Base-by-base conservation (phyloP, 2,888 invertebrate species). In the Ischnus inquisitorius region DNA sequence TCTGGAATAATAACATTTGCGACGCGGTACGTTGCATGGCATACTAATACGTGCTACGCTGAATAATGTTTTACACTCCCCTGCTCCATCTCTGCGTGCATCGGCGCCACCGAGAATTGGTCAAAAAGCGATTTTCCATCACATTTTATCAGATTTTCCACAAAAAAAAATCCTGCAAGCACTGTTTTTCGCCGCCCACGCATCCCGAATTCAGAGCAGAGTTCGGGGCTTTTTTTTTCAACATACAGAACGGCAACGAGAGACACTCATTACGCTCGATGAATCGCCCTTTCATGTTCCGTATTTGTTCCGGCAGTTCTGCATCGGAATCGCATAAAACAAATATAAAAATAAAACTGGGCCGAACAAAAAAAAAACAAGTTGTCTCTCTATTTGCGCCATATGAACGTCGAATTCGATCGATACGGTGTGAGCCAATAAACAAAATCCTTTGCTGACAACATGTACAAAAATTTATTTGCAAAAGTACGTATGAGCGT, bases 151-250 rank as follows among this genome's bases (percentile, higher is more conserved):
- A 28, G 19, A 54, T 54, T 54, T 41, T 71, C 39, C 54, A 71
- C 28, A 25, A 4, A 10, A 2, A 4, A 14, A 28, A 22, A 6
- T 60, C 25, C 25, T 0, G 22, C 12, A 22, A 14, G 57, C 22
- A 22, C n/a, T 57, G 25, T 28, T 22, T 60, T n/a, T 22, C 19
- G 12, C 14, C 57, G 57, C 2, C 28, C 8, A 3, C 12, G 14
- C 25, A 14, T n/a, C 22, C 65, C 12, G 16, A 3, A 60, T 62
- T 60, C 22, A 19, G 10, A 10, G 57, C 25, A 71, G 64, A 39
- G 69, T 22, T 62, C 12, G 69, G n/a, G 16, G 51, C n/a, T n/a
- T 76, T 67, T 78, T 28, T 25, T 60, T 78, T 69, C 64, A 41
- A 62, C 62, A 48, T 12, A 19, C 46, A 34, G 6, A 34, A 62